Percentiles rank a stretch among this genome's conserved stretches.
Conservation (phyloP, 2,888 invertebrate genomes). For the Beris chalybata region DNA sequence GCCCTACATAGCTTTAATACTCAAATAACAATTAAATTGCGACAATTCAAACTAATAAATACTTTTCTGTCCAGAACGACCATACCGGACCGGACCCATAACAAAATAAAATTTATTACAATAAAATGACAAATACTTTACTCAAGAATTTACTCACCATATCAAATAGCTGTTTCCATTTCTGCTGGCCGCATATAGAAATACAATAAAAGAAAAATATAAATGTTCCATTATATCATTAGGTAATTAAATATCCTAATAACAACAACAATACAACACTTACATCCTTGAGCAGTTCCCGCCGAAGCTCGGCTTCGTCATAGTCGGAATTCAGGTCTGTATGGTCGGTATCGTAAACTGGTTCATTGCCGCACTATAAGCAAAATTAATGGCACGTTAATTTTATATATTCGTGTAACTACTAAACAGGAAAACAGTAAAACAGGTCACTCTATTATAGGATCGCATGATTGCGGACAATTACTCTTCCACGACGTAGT, state of each 20-base stretch:
- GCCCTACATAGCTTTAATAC: no score
- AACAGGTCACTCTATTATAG: no score
- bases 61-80: no score
- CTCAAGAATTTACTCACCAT: slow-evolving; percentile 62
- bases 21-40: no score
- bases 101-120: no score
- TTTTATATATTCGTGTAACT: no score
- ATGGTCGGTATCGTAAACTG: slow-evolving; percentile 75
- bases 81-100: no score
- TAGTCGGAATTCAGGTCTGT: slow-evolving; percentile 78
- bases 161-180: slow-evolving; percentile 87
- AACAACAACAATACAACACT: slow-evolving; percentile 52
- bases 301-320: slow-evolving; percentile 75
- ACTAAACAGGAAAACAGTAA: no score
- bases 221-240: slow-evolving; percentile 11
- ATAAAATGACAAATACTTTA: background rate
- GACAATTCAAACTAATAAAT: no score
- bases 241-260: slow-evolving; percentile 2
- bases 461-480: slow-evolving; percentile 20
- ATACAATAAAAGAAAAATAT: slow-evolving; percentile 31
- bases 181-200: slow-evolving; percentile 60
- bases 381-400: slow-evolving; percentile 10
- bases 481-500: slow-evolving; percentile 1
- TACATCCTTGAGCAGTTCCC: slow-evolving; percentile 79
- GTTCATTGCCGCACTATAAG: slow-evolving; percentile 58